phyloP scores from a whole-genome alignment of 2,888 invertebrate species.

The Lycaena phlaeas region DNA sequence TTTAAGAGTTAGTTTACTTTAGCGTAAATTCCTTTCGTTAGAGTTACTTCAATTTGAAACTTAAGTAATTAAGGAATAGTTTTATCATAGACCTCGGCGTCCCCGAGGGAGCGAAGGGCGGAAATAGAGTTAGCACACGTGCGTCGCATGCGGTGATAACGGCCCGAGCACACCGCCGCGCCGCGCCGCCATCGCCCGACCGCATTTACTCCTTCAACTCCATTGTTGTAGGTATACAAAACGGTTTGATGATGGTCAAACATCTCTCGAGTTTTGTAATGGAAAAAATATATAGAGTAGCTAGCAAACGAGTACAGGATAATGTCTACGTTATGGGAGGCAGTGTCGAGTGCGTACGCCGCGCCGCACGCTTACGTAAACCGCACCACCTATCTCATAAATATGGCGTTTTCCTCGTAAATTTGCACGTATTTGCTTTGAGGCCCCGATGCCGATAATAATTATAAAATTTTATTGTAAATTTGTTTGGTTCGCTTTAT shows the following conservation, averaged over 20 bases:
- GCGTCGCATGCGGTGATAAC: slow-evolving; percentile 55
- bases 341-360: slow-evolving; percentile 30
- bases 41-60: slow-evolving; percentile 31
- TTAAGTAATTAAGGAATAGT: slow-evolving; percentile 47
- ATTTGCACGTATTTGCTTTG: too few species aligned
- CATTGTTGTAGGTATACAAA: slow-evolving; percentile 8
- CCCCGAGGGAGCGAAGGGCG: slow-evolving; percentile 53
- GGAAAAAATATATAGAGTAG: slow-evolving; percentile 39
- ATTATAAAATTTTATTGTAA: too few species aligned
- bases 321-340: slow-evolving; percentile 36
- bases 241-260: slow-evolving; percentile 10
- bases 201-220: slow-evolving; percentile 5
- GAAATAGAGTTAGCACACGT: slow-evolving; percentile 57
- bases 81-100: slow-evolving; percentile 53
- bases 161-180: slow-evolving; percentile 24
- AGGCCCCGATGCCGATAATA: too few species aligned
- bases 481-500: too few species aligned
- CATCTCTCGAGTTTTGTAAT: slow-evolving; percentile 17
- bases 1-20: too few species aligned
- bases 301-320: slow-evolving; percentile 39
- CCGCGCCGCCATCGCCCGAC: slow-evolving; percentile 6
- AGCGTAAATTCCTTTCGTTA: too few species aligned
- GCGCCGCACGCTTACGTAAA: too few species aligned
- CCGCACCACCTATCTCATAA: too few species aligned
- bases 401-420: too few species aligned